These are phyloP conservation scores for Neodon shergylaensis DNA, from an alignment of 2,113 vertebrate genomes.

Conservation along the genomic window DNA sequence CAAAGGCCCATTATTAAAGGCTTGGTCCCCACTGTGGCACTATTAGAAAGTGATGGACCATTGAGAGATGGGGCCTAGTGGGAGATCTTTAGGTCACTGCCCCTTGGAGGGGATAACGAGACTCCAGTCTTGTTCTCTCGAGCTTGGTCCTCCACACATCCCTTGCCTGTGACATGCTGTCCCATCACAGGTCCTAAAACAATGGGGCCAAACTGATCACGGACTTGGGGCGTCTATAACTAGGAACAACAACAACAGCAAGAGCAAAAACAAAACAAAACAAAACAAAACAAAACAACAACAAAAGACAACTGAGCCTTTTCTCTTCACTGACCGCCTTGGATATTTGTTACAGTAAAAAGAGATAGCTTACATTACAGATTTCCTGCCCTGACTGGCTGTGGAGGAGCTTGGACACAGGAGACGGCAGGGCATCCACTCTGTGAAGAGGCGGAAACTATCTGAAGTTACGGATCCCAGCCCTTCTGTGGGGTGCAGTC, in stretches of 20 bases:
- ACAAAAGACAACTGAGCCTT: not conserved
- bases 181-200: not conserved
- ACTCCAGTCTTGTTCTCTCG: not conserved
- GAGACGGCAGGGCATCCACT: not conserved
- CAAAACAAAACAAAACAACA: too few species aligned
- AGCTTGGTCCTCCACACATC: not conserved
- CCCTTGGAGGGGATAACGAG: not conserved
- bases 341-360: not conserved
- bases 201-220: not conserved
- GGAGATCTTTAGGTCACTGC: not conserved
- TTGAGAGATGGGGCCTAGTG: not conserved
- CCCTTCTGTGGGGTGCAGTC: not conserved
- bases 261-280: not conserved
- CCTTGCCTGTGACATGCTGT: too few species aligned
- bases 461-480: not conserved
- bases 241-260: not conserved
- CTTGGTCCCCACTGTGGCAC: not conserved
- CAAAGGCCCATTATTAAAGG: not conserved
- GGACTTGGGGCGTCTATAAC: not conserved
- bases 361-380: not conserved
- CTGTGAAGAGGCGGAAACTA: not conserved
- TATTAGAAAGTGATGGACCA: not conserved
- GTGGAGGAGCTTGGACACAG: not conserved
- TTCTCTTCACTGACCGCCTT: not conserved
- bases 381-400: not conserved